Percentiles rank a stretch among this genome's conserved stretches.
These are phyloP conservation scores for Gymnothorax reevesii DNA, from an alignment of 2,797 vertebrate genomes.

Conservation along the genomic window DNA sequence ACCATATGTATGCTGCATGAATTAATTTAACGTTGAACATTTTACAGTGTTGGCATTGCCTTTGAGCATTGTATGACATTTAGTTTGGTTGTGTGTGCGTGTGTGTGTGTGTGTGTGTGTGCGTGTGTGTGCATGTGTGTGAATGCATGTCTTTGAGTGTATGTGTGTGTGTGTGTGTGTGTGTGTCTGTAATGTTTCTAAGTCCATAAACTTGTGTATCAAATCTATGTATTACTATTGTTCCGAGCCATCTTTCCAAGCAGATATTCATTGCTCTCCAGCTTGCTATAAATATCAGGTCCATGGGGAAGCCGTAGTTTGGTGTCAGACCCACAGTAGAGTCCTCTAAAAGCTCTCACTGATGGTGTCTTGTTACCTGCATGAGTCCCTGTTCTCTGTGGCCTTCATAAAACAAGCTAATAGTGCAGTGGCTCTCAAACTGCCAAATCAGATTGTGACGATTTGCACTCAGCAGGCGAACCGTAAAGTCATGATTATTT, in stretches of 20 bases:
- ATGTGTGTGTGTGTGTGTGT: not conserved
- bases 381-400: not conserved
- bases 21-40: too few species aligned
- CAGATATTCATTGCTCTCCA: slow-evolving; percentile 8
- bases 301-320: slow-evolving; percentile 9
- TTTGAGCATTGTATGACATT: too few species aligned
- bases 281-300: slow-evolving; percentile 4
- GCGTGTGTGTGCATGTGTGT: not conserved
- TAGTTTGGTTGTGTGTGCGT: too few species aligned
- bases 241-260: not conserved
- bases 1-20: too few species aligned
- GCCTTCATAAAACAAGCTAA: slow-evolving; percentile 10
- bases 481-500: not conserved
- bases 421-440: slow-evolving; percentile 8
- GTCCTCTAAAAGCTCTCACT: not conserved
- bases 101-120: not conserved
- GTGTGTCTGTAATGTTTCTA: not conserved
- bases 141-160: too few species aligned
- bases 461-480: not conserved
- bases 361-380: slow-evolving; percentile 16
- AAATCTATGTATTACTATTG: not conserved
- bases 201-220: not conserved
- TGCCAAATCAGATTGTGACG: not conserved
- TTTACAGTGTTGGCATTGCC: too few species aligned
- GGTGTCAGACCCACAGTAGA: not conserved